These are phyloP conservation scores for Heliconius hortense DNA, from an alignment of 2,888 invertebrate species.

Conservation along the genomic window DNA sequence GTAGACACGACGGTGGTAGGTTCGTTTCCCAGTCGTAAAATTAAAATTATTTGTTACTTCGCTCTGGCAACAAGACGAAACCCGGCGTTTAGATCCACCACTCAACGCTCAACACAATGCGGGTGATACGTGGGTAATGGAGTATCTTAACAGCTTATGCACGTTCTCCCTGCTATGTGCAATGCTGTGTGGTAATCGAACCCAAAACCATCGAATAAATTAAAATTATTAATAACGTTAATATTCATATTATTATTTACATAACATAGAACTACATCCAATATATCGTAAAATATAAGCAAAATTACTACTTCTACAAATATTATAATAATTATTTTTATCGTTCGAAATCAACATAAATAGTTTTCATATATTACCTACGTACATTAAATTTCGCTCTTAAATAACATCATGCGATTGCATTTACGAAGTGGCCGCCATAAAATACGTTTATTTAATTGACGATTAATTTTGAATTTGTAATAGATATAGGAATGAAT, in stretches of 20 bases:
- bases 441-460: conserved; percentile 13
- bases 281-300: conserved; percentile 1
- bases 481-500: conserved; percentile 21
- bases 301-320: not conserved
- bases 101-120: too few species aligned
- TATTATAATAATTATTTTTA: conserved; percentile 10
- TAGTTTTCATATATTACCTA: conserved; percentile 12
- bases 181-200: not conserved
- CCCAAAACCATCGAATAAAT: not conserved
- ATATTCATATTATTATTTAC: not conserved
- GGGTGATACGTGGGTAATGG: too few species aligned
- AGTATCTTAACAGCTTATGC: too few species aligned
- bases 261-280: not conserved
- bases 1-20: not conserved
- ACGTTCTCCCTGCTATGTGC: too few species aligned
- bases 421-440: not conserved
- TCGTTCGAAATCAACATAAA: conserved; percentile 17
- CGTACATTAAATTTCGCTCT: conserved; percentile 3
- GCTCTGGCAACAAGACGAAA: too few species aligned
- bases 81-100: too few species aligned
- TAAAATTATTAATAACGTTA: not conserved
- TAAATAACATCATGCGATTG: conserved; percentile 20
- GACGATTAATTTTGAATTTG: conserved; percentile 7
- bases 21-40: not conserved
- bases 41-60: too few species aligned